Evolutionary conservation across 2,113 vertebrate genomes (phyloP), one percentile per base, ranked within the genome.

Genomic region (Campylomormyrus numenius): DNA sequence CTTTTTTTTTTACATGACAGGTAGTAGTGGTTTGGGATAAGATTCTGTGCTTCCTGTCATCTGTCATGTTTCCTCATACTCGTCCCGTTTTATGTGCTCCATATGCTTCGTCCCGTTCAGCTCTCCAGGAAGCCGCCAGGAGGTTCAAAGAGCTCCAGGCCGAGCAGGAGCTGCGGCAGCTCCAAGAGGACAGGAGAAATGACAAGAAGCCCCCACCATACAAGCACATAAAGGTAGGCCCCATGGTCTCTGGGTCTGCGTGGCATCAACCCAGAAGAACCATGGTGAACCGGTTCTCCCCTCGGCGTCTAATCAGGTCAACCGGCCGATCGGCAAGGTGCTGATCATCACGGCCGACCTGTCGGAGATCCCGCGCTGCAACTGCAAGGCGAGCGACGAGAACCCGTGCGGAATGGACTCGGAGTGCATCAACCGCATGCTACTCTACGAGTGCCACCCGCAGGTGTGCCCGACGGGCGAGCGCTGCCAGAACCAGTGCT

Each of bases 381-480:
- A 99, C 96, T 99, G 98, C 92, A 99, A 99, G 91, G 97, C 96
- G 0, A 93, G 97, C 0, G 98, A 99, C 11, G 98, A 99, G 92
- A 98, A 96, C 89, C 98, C 98, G 0, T 99, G 98, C 0, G 98
- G 98, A 17, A 95, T 97, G 90, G 98, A 99, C 92, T 99, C 98
- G 0, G 98, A 99, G 92, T 99, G 98, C 94, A 97, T 99, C 95
- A 99, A 99, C 92, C 98, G 98, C 91, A 99, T 99, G 98, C 91
- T 99, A 93, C 96, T 99, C 1, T 99, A 99, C 1, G 98, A 99
- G 89, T 99, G 98, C 92, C 98, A 99, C 91, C 98, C 98, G 21
- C 90, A 98, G 92, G 98, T 99, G 53, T 99, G 98, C 87, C 98
- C 98, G 0, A 97, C 98, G 0, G 98, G 97, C 0, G 97, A 97